Percentiles rank a stretch among this genome's conserved stretches.
Conservation (phyloP, 2,888 invertebrate genomes). For the Nemoura dubitans region DNA sequence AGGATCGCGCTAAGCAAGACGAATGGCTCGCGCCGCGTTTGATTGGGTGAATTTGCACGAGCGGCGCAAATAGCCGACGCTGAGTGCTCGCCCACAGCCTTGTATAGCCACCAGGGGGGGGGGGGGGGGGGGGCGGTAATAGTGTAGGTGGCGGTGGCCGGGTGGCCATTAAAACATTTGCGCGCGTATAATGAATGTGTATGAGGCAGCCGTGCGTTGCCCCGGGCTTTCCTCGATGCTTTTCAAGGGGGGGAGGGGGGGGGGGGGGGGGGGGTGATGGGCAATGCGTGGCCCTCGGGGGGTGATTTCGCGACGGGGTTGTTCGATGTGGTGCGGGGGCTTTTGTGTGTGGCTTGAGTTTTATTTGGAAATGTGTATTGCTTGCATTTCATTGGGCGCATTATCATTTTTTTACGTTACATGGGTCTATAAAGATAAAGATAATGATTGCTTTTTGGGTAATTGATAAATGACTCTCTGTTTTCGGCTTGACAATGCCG, state of each 20-base stretch:
- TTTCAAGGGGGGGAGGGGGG: neutral
- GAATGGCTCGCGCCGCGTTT: neutral
- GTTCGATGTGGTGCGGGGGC: no score
- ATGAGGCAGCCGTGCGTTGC: neutral
- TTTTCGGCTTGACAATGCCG: no score
- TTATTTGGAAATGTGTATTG: no score
- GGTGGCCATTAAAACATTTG: slow-evolving; percentile 5
- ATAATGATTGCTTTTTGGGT: no score
- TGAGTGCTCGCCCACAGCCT: neutral
- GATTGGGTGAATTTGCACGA: neutral
- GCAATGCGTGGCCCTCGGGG: neutral
- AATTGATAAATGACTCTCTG: no score
- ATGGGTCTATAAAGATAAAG: no score
- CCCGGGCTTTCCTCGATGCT: neutral
- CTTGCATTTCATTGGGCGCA: no score
- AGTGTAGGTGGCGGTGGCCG: neutral
- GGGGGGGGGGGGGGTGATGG: neutral
- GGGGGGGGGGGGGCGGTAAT: neutral
- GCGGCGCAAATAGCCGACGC: neutral
- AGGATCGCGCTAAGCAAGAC: neutral
- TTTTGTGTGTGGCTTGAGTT: no score
- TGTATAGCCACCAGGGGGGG: no score
- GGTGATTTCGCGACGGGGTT: neutral
- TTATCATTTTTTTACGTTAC: no score
- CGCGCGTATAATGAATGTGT: neutral